Evolutionary conservation across 1,140 invertebrate species (phyloP), one percentile per base, ranked within the genome.

Genomic region (Ooceraea biroi): DNA sequence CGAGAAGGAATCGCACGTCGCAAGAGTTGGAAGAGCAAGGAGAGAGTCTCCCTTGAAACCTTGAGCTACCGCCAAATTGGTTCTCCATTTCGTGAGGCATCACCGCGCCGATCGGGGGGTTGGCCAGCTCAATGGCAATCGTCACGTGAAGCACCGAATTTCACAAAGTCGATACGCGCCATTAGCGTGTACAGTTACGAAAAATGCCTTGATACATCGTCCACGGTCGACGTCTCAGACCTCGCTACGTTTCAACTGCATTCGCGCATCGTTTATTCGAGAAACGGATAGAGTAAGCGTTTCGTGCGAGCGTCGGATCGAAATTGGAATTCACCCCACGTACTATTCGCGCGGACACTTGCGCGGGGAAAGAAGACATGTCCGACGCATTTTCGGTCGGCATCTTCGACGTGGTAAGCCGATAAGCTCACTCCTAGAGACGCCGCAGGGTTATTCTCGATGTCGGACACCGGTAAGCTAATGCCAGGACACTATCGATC

Each of bases 401-500:
- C 17, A 17, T 66, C 52, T 19, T 55, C 48, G 46, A 25, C 11
- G 50, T 22, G 76, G 63, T 80, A 80, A 80, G 52, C 76, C 65
- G 76, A 80, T 80, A 80, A 80, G n/a, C 48, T n/a, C 65, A 17
- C 22, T 80, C 22, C 50, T 30, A 17, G 30, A 22, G 30, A 68
- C 36, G 27, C 46, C 76, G 65, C 41, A 22, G 50, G 65, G 50
- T 68, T 80, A 69, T 46, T 69, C 19, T 57, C 36, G 65, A 69
- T 12, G 19, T 65, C 50, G 63, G 50, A 69, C 76, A 50, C 8
- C 77, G 48, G 27, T 14, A 69, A 58, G 55, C 61, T 66, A 82
- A 72, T 63, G 46, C 46, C 27, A 19, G 11, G 61, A 52, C 55
- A 63, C 84, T 25, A 87, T 87, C 69, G 85, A 87, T 86, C 72